Percentiles rank a stretch among this genome's conserved stretches.
Conservation (phyloP, 2,888 invertebrate genomes). For the Rotaria socialis region DNA sequence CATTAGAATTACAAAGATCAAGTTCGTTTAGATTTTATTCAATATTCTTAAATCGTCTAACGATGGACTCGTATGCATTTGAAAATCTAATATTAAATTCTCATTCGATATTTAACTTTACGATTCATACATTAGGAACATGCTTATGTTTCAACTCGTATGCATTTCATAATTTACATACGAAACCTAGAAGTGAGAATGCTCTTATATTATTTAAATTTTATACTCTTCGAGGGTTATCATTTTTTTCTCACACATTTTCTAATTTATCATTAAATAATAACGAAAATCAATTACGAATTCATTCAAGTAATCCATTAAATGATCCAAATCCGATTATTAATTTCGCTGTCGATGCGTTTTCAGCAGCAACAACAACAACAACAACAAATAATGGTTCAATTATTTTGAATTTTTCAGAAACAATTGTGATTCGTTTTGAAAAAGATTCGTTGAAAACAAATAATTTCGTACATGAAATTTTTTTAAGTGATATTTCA, state of each 20-base stretch:
- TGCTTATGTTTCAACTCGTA: constrained; percentile 23
- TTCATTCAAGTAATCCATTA: background rate
- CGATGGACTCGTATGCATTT: constrained; percentile 23
- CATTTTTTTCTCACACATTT: background rate
- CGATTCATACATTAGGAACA: background rate
- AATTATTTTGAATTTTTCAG: background rate
- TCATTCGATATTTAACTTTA: constrained; percentile 2
- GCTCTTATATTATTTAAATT: background rate
- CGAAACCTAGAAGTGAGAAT: background rate
- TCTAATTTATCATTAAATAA: background rate
- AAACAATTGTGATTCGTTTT: background rate
- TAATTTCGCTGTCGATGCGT: background rate
- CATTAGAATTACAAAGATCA: background rate
- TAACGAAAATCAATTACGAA: background rate
- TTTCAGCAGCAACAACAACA: background rate
- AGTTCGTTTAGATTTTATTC: background rate
- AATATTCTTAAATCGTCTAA: constrained; percentile 30
- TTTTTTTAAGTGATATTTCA: background rate
- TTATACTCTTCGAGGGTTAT: background rate
- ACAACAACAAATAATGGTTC: background rate
- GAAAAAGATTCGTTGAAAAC: constrained; percentile 4
- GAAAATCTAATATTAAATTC: background rate
- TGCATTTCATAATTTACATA: background rate
- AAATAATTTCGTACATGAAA: background rate
- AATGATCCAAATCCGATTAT: constrained; percentile 28